Evolutionary conservation across 2,797 vertebrate genomes (phyloP).

Genomic region (Oreochromis mossambicus): DNA sequence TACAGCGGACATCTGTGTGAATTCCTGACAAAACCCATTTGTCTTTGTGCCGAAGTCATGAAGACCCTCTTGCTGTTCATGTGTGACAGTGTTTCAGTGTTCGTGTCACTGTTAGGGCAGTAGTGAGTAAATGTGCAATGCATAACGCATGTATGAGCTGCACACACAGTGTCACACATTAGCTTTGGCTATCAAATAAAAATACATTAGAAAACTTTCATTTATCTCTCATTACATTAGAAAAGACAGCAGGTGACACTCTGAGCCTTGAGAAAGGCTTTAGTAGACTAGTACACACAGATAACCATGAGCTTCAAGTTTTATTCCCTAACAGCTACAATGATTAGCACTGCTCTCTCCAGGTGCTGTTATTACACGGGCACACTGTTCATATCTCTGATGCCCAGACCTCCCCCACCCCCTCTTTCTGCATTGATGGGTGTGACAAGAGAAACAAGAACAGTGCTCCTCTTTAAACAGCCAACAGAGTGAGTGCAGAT

Average conservation of each 20-base stretch:
- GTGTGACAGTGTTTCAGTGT: slow-evolving; percentile 1
- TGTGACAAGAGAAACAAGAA: background rate
- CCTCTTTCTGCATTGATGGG: background rate
- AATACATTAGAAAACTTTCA: slow-evolving; percentile 38
- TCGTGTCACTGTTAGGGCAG: background rate
- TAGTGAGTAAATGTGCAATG: background rate
- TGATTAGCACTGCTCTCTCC: background rate
- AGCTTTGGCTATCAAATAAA: slow-evolving; percentile 40
- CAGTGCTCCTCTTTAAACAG: background rate
- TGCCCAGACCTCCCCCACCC: background rate
- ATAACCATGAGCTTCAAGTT: slow-evolving; percentile 36
- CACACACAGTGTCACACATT: slow-evolving; percentile 4
- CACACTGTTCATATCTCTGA: background rate
- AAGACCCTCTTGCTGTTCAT: background rate
- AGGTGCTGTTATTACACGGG: background rate
- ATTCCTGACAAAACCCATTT: background rate
- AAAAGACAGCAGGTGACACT: slow-evolving; percentile 43
- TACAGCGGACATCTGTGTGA: background rate
- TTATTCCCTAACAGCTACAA: slow-evolving; percentile 16
- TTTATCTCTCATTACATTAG: slow-evolving; percentile 14
- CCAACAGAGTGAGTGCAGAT: background rate
- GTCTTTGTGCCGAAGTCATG: background rate
- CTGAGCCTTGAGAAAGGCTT: slow-evolving; percentile 40
- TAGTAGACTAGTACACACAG: slow-evolving; percentile 15
- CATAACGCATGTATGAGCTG: background rate